Base-by-base conservation (phyloP, 2,888 invertebrate genomes). In the Spodoptera exigua region DNA sequence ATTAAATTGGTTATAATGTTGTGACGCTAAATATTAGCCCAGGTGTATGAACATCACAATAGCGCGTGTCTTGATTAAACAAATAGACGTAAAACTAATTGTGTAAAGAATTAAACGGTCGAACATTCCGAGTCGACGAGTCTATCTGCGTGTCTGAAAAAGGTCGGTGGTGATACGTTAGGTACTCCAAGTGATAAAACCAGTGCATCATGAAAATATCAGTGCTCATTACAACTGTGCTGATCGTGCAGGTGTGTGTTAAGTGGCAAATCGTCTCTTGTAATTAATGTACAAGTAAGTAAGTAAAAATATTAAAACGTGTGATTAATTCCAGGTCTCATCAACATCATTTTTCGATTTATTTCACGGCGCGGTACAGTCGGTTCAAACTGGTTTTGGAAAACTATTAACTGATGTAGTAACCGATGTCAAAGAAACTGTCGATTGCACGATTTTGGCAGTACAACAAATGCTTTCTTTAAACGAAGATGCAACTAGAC, bases 381-480 rank as follows among this genome's bases (percentile, higher is more conserved):
- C 89, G 2, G 84, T 90, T 17, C 82, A 87, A 73, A 77, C 81
- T 43, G 87, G 86, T 75, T 86, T 91, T 67, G 88, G 85, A 44
- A 89, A 85, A 73, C 74, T 92, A 56, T 49, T 92, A n/a, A 84
- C 72, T 61, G 88, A 90, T 57, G 90, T 91, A 32, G 86, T 87
- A 10, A 76, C 80, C 35, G 92, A 92, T 68, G 83, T 92, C n/a
- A 85, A 82, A 64, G 87, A 87, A 21, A 89, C 89, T 1, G 83
- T 91, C 27, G 89, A 90, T 39, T 92, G 92, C 63, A 89, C 92
- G 2, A 80, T 92, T 62, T 77, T 88, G 36, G 89, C 91, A 0
- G 85, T 92, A 32, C 89, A 90, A 77, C 79, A 88, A 69, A 87
- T 84, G n/a, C 62, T 90, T 27, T 69, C 74, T 11, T 55, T 76